Base-by-base conservation (phyloP, 2,113 vertebrate species). In the Noturus placidus region DNA sequence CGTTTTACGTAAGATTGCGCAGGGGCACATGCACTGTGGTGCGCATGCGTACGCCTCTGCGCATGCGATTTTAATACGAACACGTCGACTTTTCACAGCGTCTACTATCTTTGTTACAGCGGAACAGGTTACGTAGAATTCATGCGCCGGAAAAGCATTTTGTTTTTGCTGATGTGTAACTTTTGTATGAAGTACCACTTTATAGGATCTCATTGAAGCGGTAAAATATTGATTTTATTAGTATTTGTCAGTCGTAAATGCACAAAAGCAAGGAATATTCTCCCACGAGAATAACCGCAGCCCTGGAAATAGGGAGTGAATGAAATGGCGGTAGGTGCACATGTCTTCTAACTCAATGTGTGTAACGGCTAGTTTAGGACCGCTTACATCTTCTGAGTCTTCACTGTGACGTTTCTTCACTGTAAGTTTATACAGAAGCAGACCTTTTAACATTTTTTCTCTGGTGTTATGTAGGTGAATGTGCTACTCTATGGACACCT, bases 161-260 rank as follows among this genome's bases (percentile, higher is more conserved):
- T 3, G 20, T 67, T 54, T 69, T 84, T 30, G 79, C 78, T 87
- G 86, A 87, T 87, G 86, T 87, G 86, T 87, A 82, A 87, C 33
- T 87, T 87, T 69, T 46, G 33, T 5, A 6, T 70, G 33, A 5
- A 54, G 6, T 59, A 57, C 11, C 57, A 33, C 59, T 22, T 27
- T 81, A 20, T 27, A 54, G 13, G 57, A 17, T 67, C 4, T 35
- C 9, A 2, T 20, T 54, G 3, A 65, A 27, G 35, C 15, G 0
- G 82, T 27, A 67, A 76, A 54, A 78, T 78, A 78, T 2, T 54
- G 42, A 35, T 35, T 82, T 69, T 42, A 46, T 7, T 19, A 57
- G 17, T 42, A 0, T 59, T 17, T 22, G 61, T 69, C 19, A 82
- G 67, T 25, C 30, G 17, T 87, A 80, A 65, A 87, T 52, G 82